phyloP scores from a whole-genome alignment of 2,888 invertebrate genomes.

The Spilosoma lubricipeda region DNA sequence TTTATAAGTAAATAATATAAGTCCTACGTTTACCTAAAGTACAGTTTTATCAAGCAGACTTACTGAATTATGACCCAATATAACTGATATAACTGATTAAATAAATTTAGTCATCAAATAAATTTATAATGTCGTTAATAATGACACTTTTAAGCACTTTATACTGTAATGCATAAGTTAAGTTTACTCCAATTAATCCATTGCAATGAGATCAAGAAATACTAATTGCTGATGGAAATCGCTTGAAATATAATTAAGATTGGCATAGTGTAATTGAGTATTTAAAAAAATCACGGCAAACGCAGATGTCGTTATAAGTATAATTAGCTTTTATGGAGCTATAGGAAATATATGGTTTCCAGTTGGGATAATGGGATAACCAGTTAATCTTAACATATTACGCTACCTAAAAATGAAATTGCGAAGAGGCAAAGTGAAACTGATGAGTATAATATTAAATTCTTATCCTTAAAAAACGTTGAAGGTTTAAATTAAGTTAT shows the following conservation, averaged over 20 bases:
- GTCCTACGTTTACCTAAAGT: not conserved
- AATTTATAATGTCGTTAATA: not conserved
- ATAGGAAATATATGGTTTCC: too few species aligned
- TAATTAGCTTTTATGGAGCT: too few species aligned
- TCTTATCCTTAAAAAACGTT: too few species aligned
- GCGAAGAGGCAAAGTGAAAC: too few species aligned
- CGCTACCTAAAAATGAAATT: too few species aligned
- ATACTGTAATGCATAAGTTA: not conserved
- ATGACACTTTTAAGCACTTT: not conserved
- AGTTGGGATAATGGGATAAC: too few species aligned
- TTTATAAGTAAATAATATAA: not conserved
- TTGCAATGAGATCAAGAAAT: not conserved
- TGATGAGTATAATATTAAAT: too few species aligned
- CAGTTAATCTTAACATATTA: too few species aligned
- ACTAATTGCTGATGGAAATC: not conserved
- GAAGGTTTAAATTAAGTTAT: too few species aligned
- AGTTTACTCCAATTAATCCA: not conserved
- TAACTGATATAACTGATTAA: conserved; percentile 5
- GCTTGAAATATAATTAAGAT: not conserved
- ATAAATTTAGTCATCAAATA: not conserved
- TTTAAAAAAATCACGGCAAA: too few species aligned
- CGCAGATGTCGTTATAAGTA: too few species aligned
- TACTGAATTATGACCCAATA: conserved; percentile 1
- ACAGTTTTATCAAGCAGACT: not conserved
- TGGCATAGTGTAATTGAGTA: not conserved